Base-by-base conservation (phyloP, 2,113 vertebrate species). In the Podarcis muralis region DNA sequence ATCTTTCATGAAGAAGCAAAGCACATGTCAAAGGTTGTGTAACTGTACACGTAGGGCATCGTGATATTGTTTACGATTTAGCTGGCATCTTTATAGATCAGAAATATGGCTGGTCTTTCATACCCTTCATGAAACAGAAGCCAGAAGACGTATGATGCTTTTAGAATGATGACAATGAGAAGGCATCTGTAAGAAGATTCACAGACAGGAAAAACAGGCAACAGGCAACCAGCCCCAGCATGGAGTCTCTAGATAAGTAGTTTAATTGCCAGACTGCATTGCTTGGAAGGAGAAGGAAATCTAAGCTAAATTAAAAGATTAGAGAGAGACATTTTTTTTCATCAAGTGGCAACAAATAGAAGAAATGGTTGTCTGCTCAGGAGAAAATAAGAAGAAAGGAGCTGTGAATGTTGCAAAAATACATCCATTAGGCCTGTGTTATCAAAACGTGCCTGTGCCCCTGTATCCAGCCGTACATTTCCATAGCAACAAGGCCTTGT, bases 301-400 rank as follows among this genome's bases (percentile, higher is more conserved):
- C 93, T 93, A 92, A 94, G 90, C 90, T 94, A 96, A 96, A 96
- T 96, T 94, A 96, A 96, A 96, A 96, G 94, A 96, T 93, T 96
- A 92, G 91, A 95, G 94, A 93, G 93, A 95, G 94, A 94, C 94
- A 94, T 95, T 94, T 94, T 93, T 93, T 94, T 94, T 93, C 93
- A 94, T 94, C 93, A 90, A 95, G 92, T 92, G 90, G 84, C 59
- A 94, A 95, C 57, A 83, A 95, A 95, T 96, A 92, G 94, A 95
- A 96, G 94, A 87, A 94, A 93, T 93, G 93, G 93, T 94, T 1
- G 23, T 87, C 93, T 95, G 90, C 92, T 92, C 88, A 87, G 92
- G 93, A 96, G 94, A 95, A 95, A 96, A 95, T 94, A 93, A 95
- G 87, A 92, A 95, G 91, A 95, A 95, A 95, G 87, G 91, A 94